Base-by-base conservation (phyloP, 2,797 vertebrate species). In the Crypturellus tataupa region DNA sequence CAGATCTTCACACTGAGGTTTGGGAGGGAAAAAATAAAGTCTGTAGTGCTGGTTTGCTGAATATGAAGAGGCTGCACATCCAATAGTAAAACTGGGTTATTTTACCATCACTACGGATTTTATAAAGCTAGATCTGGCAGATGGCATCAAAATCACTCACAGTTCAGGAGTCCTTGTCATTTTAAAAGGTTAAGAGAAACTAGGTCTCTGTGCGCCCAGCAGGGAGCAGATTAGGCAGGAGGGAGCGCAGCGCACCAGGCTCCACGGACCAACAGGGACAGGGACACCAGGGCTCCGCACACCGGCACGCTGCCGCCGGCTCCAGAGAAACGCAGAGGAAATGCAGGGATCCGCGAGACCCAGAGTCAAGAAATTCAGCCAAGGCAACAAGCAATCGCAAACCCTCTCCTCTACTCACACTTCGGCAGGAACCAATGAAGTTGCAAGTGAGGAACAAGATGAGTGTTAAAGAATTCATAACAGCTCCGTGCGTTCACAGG, bases 361-460 rank as follows among this genome's bases (percentile, higher is more conserved):
- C 1, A 51, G 5, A 85, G 5, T 69, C 3, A 21, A 83, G 51
- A 86, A 90, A 80, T 56, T 15, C 58, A 73, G 29, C n/a, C 17
- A 5, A 12, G 19, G n/a, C n/a, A 63, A 10, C 27, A 56, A 63
- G 18, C 46, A 62, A 24, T 1, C 77, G 69, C 69, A n/a, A 39
- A 44, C 10, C 56, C 10, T 3, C 4, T 13, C 12, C 51, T 18
- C 53, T 33, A 10, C 40, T 31, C 49, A 37, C 64, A 55, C 21
- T 33, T n/a, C 33, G 8, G 40, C 40, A 76, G 10, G 33, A 90
- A n/a, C 31, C 31, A 64, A 49, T 37, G 0, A 2, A 10, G 35
- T 8, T 73, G 62, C 23, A 6, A 64, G 49, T 0, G 10, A 15
- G 3, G 20, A 82, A 31, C 53, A n/a, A 12, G 2, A 1, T 2